phyloP scores from a whole-genome alignment of 2,797 vertebrate species.

The Arremon aurantiirostris region DNA sequence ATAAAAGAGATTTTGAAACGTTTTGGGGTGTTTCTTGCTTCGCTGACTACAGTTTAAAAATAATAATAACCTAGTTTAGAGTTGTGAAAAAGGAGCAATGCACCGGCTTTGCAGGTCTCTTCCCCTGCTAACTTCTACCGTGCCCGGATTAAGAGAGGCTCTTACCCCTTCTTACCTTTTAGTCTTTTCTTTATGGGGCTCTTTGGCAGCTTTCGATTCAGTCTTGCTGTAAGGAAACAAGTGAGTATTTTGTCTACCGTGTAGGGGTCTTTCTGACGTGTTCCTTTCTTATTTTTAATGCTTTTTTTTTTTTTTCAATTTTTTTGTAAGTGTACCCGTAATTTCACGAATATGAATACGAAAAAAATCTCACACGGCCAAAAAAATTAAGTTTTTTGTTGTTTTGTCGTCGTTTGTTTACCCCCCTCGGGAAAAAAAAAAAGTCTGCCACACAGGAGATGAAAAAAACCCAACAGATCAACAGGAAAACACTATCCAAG shows the following conservation, averaged over 20 bases:
- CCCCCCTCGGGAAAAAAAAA: not conserved
- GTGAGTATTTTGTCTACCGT: conserved; percentile 61
- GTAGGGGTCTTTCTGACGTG: conserved; percentile 64
- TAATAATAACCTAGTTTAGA: not conserved
- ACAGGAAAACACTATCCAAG: conserved; percentile 62
- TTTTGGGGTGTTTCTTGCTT: not conserved
- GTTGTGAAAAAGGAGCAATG: not conserved
- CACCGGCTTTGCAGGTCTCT: not conserved
- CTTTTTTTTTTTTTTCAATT: not conserved
- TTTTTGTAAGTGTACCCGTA: conserved; percentile 66
- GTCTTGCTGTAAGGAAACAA: conserved; percentile 66
- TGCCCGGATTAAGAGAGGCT: not conserved
- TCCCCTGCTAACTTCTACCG: not conserved
- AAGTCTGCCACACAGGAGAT: conserved; percentile 45
- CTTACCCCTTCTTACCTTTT: conserved; percentile 67
- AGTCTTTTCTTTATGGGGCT: conserved; percentile 71
- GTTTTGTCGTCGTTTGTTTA: not conserved
- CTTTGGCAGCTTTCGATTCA: conserved; percentile 75
- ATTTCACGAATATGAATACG: conserved; percentile 63
- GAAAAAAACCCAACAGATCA: conserved; percentile 23
- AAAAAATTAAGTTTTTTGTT: conserved; percentile 19
- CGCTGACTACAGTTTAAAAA: not conserved
- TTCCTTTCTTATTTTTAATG: conserved; percentile 57
- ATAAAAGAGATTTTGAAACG: not conserved
- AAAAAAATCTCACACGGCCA: conserved; percentile 69